phyloP scores from a whole-genome alignment of 2,113 vertebrate species.

The Cavia porcellus region DNA sequence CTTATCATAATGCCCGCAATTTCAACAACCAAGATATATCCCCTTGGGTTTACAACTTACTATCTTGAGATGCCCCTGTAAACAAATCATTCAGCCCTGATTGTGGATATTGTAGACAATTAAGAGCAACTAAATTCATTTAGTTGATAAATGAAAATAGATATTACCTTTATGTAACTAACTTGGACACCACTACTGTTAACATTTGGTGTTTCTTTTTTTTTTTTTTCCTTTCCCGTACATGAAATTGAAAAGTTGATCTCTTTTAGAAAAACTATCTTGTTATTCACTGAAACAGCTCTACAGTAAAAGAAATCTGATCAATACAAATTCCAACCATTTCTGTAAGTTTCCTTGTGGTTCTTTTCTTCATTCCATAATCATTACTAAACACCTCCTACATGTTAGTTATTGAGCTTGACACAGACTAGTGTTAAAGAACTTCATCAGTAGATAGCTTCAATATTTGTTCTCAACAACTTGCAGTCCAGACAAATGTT shows the following conservation, averaged over 20 bases:
- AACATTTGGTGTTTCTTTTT: background rate
- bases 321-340: slow-evolving; percentile 51
- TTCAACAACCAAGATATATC: slow-evolving; percentile 63
- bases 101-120: slow-evolving; percentile 52
- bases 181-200: background rate
- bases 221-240: background rate
- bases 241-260: slow-evolving; percentile 56
- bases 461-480: background rate
- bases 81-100: slow-evolving; percentile 47
- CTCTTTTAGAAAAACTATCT: slow-evolving; percentile 27
- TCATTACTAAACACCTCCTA: slow-evolving; percentile 48
- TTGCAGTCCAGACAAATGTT: background rate
- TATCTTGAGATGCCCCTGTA: slow-evolving; percentile 59
- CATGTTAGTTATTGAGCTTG: background rate
- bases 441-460: background rate
- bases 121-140: slow-evolving; percentile 43
- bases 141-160: slow-evolving; percentile 52
- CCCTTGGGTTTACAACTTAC: slow-evolving; percentile 41
- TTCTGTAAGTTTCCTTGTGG: slow-evolving; percentile 64
- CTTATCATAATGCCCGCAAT: slow-evolving; percentile 25
- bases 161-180: slow-evolving; percentile 49
- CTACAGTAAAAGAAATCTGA: slow-evolving; percentile 61
- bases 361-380: slow-evolving; percentile 5
- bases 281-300: slow-evolving; percentile 35
- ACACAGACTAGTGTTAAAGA: slow-evolving; percentile 30